Base-by-base conservation (phyloP, 2,113 vertebrate species). In the Laterallus jamaicensis region DNA sequence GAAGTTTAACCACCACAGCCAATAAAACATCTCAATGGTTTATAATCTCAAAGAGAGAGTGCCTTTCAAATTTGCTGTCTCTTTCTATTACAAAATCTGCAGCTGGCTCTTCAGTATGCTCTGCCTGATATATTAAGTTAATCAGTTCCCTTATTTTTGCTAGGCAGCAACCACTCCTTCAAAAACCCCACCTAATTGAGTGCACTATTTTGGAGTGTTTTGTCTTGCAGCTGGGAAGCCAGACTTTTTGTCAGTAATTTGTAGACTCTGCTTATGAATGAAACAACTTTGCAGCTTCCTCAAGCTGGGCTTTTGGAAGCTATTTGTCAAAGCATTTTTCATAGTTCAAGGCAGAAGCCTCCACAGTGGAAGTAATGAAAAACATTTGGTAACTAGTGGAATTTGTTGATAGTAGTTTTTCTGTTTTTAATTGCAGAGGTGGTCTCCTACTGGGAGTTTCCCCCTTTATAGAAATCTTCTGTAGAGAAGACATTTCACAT, bases 151-250 rank as follows among this genome's bases (percentile, higher is more conserved):
- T 95, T 93, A 91, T 95, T 93, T 95, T 95, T 91, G 78, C 93
- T 78, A 82, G 81, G 89, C 92, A 95, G 88, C 87, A 94, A 68
- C 89, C 81, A 92, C 69, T 95, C 91, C 92, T 96, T 87, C 91
- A 91, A 75, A 95, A 96, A 29, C 54, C 56, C 79, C 92, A 96
- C 94, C 95, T 91, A 97, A 95, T 81, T 92, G 77, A 76, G 77
- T 32, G 71, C 4, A 2, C 87, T 95, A 95, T 96, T 97, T 95
- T 64, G 86, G 90, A 87, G 94, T 76, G 66, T 92, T 95, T 97
- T 97, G 95, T 97, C 90, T 96, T 96, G 87, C 89, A 97, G 93
- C 95, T 97, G 92, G 92, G 94, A 94, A 93, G 76, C 70, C 76
- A 93, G 76, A 70, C 63, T 92, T 96, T 94, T 68, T 94, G 79